These are phyloP conservation scores for Hapalemur alaotrensis DNA, from an alignment of 2,797 vertebrate species.

Conservation along the genomic window DNA sequence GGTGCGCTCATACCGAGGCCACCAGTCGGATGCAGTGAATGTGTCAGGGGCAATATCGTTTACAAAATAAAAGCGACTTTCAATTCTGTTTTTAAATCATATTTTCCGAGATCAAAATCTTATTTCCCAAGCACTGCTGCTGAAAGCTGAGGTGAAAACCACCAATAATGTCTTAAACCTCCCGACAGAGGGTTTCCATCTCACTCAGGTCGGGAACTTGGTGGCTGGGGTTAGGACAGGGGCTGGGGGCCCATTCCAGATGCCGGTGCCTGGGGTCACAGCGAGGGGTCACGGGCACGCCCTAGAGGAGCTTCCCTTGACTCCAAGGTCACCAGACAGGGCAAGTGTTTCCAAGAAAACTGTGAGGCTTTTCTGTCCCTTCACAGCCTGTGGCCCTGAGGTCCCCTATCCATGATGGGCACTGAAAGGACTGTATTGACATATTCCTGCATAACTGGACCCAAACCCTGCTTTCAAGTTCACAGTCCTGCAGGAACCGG, in stretches of 20 bases:
- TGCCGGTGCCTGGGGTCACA: neutral
- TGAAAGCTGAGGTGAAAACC: conserved; percentile 60
- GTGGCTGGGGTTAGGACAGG: neutral
- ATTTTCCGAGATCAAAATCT: conserved; percentile 79
- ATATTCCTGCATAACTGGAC: neutral
- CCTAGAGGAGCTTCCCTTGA: neutral
- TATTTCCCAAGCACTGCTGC: conserved; percentile 72
- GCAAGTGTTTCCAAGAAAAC: neutral
- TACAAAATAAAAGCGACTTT: conserved; percentile 74
- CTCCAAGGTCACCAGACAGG: neutral
- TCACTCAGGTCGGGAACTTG: accelerated
- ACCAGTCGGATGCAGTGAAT: neutral
- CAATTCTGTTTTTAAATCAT: conserved; percentile 79
- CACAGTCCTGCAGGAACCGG: neutral
- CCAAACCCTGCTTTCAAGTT: neutral
- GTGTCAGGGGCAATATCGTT: conserved; percentile 77
- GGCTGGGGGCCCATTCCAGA: neutral
- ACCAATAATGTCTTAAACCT: conserved; percentile 5
- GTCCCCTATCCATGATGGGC: neutral
- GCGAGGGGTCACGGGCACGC: accelerated
- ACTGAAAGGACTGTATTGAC: neutral
- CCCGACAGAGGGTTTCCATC: neutral
- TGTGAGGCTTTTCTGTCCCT: neutral
- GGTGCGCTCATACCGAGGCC: neutral
- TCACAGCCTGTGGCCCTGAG: neutral